Evolutionary conservation across 2,888 invertebrate genomes (phyloP).

Genomic region (Drosophila kuntzei): DNA sequence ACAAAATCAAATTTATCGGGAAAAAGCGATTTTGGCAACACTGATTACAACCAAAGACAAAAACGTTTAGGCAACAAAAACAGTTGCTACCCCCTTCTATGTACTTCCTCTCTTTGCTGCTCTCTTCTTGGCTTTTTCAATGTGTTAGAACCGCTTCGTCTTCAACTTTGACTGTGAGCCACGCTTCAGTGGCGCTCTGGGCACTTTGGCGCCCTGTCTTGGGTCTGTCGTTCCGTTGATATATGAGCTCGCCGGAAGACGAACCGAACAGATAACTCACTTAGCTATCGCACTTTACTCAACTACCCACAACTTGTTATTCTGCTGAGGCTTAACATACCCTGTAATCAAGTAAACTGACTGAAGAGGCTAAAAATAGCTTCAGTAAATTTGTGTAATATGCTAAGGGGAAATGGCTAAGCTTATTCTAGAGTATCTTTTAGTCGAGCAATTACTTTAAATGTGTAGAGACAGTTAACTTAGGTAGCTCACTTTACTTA

Average conservation of each 20-base stretch:
- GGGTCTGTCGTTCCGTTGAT: constrained; percentile 44
- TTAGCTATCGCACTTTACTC: constrained; percentile 55
- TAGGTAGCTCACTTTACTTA: too few species aligned
- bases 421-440: background rate
- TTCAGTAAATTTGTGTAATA: too few species aligned
- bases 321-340: constrained; percentile 6
- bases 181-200: constrained; percentile 78
- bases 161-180: constrained; percentile 51
- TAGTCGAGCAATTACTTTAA: background rate
- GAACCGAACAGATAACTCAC: constrained; percentile 63
- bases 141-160: constrained; percentile 74
- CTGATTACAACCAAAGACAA: constrained; percentile 15
- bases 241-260: constrained; percentile 63
- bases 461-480: too few species aligned
- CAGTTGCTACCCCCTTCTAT: constrained; percentile 2
- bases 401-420: too few species aligned
- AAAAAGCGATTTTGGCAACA: background rate
- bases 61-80: constrained; percentile 64
- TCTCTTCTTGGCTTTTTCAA: background rate
- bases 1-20: background rate
- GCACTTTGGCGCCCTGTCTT: constrained; percentile 25
- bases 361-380: too few species aligned
- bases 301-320: constrained; percentile 21
- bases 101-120: background rate
- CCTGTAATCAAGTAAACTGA: background rate